Evolutionary conservation across 1,140 invertebrate species (phyloP).

Genomic region (Trissolcus basalis): DNA sequence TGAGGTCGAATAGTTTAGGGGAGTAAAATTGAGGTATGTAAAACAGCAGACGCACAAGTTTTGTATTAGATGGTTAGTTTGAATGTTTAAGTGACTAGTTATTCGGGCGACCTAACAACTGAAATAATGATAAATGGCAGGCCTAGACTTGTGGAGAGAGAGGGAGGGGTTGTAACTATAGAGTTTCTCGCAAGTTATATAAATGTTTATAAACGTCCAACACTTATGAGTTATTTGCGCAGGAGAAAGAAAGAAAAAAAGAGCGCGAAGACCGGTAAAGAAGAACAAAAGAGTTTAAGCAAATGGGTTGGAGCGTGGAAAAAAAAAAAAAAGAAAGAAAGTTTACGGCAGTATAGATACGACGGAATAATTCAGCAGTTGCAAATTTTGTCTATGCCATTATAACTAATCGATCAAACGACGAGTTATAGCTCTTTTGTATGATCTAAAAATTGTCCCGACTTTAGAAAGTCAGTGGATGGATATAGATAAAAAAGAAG

Average conservation of each 20-base stretch:
- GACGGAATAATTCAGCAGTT: conserved; percentile 37
- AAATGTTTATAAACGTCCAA: conserved; percentile 28
- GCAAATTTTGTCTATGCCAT: conserved; percentile 27
- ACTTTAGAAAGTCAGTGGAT: conserved; percentile 31
- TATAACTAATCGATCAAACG: conserved; percentile 35
- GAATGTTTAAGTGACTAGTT: conserved; percentile 15
- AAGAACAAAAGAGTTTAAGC: conserved; percentile 3
- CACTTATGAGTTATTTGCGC: conserved; percentile 36
- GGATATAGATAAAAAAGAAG: background rate
- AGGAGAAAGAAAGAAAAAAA: conserved; percentile 11
- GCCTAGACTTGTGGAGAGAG: conserved; percentile 15
- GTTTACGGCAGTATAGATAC: conserved; percentile 19
- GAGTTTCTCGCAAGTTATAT: conserved; percentile 41
- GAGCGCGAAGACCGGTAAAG: background rate
- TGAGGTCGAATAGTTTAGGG: too few species aligned
- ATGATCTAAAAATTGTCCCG: conserved; percentile 41
- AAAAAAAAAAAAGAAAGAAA: conserved; percentile 12
- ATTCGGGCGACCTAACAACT: conserved; percentile 29
- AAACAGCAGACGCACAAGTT: too few species aligned
- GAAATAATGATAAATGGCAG: conserved; percentile 52
- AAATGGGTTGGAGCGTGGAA: conserved; percentile 6
- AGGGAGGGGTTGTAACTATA: conserved; percentile 23
- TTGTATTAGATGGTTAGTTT: too few species aligned
- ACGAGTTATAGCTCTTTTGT: conserved; percentile 23
- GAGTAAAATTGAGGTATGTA: too few species aligned